Evolutionary conservation across 1,140 invertebrate genomes (phyloP), one percentile per base, ranked within the genome.

Genomic region (Zaprionus vittiger): DNA sequence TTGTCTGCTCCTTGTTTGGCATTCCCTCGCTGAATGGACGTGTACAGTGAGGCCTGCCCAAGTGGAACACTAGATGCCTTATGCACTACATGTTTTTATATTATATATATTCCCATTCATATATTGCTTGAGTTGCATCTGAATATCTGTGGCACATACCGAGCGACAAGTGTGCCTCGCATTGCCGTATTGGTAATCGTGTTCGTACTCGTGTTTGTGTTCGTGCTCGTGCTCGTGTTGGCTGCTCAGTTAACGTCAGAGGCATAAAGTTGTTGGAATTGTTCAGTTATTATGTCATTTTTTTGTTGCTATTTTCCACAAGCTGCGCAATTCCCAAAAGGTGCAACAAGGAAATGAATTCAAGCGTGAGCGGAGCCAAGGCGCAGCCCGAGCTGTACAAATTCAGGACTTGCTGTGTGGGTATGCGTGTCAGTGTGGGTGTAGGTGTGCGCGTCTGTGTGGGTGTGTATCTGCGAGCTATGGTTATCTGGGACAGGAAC

Each of bases 291-390:
- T 64, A 56, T 2, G 60, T 24, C 31, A 64, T 74, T 71, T 71
- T 28, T 28, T 63, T 47, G 41, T 38, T 71, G 49, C 73, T 70
- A 75, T 54, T 63, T 71, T 74, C 44, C 59, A 62, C 28, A 62
- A 55, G 34, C 28, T 37, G 66, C 59, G 57, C 72, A 71, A 71
- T 64, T 75, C 73, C 73, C 67, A 26, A 28, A 75, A 75, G 73
- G 67, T 75, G 73, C 73, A 75, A 63, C 60, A 49, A 70, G 60
- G 31, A 75, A 63, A 71, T 64, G 60, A 63, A 52, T 71, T 75
- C 41, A 52, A 64, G 73, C 73, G 60, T 71, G 47, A 66, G 47
- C 22, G 55, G 14, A 64, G 49, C 44, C 54, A 22, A 65, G 56
- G 12, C 34, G 56, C 17, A 17, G 20, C 28, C 44, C n/a, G 6